Evolutionary conservation across 2,797 vertebrate genomes (phyloP).

Genomic region (Heliangelus exortis): DNA sequence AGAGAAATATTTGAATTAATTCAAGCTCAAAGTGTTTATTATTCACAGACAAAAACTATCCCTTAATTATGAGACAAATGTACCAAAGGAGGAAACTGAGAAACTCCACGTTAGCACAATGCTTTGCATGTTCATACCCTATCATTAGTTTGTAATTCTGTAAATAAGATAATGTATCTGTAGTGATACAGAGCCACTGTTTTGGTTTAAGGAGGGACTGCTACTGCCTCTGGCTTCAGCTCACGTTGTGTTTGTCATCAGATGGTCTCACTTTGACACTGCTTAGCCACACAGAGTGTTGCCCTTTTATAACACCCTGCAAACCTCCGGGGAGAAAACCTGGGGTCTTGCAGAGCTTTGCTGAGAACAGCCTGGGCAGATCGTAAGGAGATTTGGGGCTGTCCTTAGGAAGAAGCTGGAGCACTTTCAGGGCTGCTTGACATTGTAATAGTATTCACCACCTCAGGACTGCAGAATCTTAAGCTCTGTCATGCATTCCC

Average conservation of each 20-base stretch:
- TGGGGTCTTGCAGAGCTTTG: slow-evolving; percentile 47
- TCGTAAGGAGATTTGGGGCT: slow-evolving; percentile 32
- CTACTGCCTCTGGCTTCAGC: background rate
- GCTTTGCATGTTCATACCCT: slow-evolving; percentile 2
- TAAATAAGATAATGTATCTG: slow-evolving; percentile 67
- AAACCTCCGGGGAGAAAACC: slow-evolving; percentile 14
- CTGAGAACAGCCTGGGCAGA: background rate
- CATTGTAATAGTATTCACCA: slow-evolving; percentile 48
- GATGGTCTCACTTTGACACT: slow-evolving; percentile 31
- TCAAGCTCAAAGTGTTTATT: slow-evolving; percentile 60
- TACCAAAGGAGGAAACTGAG: slow-evolving; percentile 59
- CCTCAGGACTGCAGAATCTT: slow-evolving; percentile 47
- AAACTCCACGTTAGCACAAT: slow-evolving; percentile 32
- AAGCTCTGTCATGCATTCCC: slow-evolving; percentile 58
- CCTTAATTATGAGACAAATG: slow-evolving; percentile 55
- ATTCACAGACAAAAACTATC: slow-evolving; percentile 60
- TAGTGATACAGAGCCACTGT: slow-evolving; percentile 41
- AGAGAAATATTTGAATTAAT: slow-evolving; percentile 70
- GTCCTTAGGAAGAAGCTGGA: slow-evolving; percentile 42
- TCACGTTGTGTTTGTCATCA: background rate
- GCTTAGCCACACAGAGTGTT: background rate
- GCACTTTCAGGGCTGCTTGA: slow-evolving; percentile 15
- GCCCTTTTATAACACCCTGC: background rate
- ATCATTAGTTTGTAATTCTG: slow-evolving; percentile 17
- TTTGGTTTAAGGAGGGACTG: background rate